A percentile compares a stretch with the other conserved stretches of the same genome.
phyloP scores from a whole-genome alignment of 2,888 invertebrate genomes.

The Rhingia rostrata region DNA sequence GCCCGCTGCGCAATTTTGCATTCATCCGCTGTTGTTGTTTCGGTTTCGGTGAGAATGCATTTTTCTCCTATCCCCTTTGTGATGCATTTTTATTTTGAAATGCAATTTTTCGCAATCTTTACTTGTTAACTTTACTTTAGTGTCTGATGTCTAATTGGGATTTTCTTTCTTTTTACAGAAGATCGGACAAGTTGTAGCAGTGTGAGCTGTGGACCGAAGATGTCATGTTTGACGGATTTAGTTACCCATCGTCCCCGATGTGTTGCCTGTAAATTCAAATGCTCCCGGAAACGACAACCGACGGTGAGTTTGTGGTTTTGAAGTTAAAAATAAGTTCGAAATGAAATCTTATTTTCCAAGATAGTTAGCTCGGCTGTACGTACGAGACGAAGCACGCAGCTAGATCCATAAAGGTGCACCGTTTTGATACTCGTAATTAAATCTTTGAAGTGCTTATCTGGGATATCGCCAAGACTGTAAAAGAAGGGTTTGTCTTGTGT shows the following conservation, averaged over 20 bases:
- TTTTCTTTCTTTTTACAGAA: slow-evolving; percentile 83
- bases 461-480: no score
- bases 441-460: no score
- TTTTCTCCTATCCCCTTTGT: slow-evolving; percentile 20
- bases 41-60: slow-evolving; percentile 60
- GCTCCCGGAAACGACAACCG: slow-evolving; percentile 83
- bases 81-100: slow-evolving; percentile 53
- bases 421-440: no score
- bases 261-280: slow-evolving; percentile 87
- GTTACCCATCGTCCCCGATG: slow-evolving; percentile 88
- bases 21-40: slow-evolving; percentile 53
- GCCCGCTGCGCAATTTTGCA: slow-evolving; percentile 70
- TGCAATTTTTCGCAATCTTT: slow-evolving; percentile 49
- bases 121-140: slow-evolving; percentile 59
- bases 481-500: no score
- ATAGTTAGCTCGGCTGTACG: no score
- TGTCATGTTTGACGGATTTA: slow-evolving; percentile 87
- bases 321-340: background rate
- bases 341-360: no score
- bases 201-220: slow-evolving; percentile 87
- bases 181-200: slow-evolving; percentile 86
- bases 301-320: slow-evolving; percentile 75
- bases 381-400: no score
- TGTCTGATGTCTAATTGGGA: slow-evolving; percentile 9
- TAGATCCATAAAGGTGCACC: no score